Conservation (phyloP, 1,140 invertebrate genomes). For the Anastrepha ludens region DNA sequence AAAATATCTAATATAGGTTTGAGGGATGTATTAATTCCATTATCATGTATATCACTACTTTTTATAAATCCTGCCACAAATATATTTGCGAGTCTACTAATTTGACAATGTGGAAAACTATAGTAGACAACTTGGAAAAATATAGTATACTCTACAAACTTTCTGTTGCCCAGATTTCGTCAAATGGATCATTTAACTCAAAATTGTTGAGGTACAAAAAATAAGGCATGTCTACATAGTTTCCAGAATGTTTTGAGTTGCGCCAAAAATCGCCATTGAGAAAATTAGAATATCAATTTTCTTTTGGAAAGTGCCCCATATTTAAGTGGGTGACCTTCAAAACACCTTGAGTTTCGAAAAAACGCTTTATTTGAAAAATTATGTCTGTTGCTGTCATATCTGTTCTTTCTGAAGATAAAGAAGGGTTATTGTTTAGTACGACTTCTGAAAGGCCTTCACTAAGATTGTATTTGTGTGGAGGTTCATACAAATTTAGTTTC, state of each 20-base stretch:
- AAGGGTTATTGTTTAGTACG: neutral
- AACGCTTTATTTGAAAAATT: neutral
- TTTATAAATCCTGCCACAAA: conserved; percentile 40
- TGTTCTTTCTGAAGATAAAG: no score
- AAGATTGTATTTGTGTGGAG: no score
- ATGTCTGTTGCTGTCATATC: neutral
- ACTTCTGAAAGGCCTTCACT: neutral
- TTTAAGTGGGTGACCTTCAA: neutral
- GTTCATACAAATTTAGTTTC: neutral
- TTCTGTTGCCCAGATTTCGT: conserved; percentile 20
- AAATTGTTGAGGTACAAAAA: neutral
- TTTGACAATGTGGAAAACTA: conserved; percentile 5
- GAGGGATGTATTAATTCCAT: conserved; percentile 23
- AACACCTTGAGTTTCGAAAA: neutral
- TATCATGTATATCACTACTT: neutral
- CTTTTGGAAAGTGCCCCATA: neutral
- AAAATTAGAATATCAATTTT: neutral
- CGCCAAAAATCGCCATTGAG: neutral
- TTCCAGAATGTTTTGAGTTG: neutral
- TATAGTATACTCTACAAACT: conserved; percentile 49
- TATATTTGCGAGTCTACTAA: conserved; percentile 11
- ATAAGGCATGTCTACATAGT: neutral
- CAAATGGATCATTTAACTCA: neutral
- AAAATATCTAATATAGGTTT: neutral
- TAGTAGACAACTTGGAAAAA: conserved; percentile 1